Conservation (phyloP, 92 coral and sea anemone species). For the Palythoa heliodiscus region DNA sequence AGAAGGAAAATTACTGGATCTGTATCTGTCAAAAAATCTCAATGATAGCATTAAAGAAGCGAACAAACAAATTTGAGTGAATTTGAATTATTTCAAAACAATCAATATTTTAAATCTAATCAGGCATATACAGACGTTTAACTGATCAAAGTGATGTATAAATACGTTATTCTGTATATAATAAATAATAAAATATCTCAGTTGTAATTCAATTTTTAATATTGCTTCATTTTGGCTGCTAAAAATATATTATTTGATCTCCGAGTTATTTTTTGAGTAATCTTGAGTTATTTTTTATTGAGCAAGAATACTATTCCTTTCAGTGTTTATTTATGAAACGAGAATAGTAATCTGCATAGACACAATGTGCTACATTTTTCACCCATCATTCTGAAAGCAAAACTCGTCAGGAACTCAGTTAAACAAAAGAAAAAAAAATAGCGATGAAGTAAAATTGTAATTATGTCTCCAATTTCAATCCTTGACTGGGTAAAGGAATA, state of each 20-base stretch:
- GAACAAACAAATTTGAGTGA: no score
- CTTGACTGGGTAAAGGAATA: background rate
- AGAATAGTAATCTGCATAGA: no score
- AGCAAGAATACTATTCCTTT: background rate
- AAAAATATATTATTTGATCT: no score
- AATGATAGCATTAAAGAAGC: no score
- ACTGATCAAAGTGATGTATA: background rate
- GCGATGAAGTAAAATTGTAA: background rate
- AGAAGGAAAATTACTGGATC: background rate
- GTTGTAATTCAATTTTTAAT: background rate
- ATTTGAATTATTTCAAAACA: no score
- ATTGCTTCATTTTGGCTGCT: slow-evolving; percentile 13
- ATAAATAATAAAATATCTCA: background rate
- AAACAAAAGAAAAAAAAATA: background rate
- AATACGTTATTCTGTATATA: background rate
- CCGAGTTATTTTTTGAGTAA: background rate
- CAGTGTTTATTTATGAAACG: background rate
- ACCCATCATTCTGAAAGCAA: no score
- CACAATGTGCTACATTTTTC: no score
- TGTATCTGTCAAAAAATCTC: background rate
- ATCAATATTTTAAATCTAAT: no score
- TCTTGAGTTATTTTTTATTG: background rate
- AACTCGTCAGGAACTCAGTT: no score
- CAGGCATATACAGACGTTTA: background rate
- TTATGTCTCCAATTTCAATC: background rate